phyloP scores from a whole-genome alignment of 2,888 invertebrate species.

The Orthonychiurus folsomi region DNA sequence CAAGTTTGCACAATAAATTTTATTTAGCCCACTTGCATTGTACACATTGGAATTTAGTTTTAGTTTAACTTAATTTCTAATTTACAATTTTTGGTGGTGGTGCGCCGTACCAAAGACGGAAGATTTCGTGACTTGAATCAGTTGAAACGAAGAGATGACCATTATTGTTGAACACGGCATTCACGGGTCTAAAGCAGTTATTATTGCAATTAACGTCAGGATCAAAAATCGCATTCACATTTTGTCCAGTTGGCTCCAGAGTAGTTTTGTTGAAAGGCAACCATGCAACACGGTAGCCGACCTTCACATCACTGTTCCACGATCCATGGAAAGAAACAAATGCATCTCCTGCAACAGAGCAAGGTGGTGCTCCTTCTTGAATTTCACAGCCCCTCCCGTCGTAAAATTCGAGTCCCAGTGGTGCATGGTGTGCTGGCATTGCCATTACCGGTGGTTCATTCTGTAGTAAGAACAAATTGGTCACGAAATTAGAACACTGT shows the following conservation, averaged over 20 bases:
- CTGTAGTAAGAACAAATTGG: constrained; percentile 15
- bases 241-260: constrained; percentile 25
- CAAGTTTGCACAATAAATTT: not conserved
- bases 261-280: constrained; percentile 19
- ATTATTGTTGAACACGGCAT: constrained; percentile 24
- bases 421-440: constrained; percentile 34
- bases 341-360: constrained; percentile 27
- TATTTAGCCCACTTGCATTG: too few species aligned
- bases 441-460: constrained; percentile 28
- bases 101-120: constrained; percentile 21
- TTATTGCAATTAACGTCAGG: constrained; percentile 15
- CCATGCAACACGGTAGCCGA: constrained; percentile 27
- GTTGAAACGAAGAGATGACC: constrained; percentile 29
- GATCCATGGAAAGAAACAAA: constrained; percentile 34
- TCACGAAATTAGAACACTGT: too few species aligned
- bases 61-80: too few species aligned
- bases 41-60: too few species aligned
- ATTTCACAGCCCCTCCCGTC: constrained; percentile 21
- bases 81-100: not conserved
- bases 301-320: constrained; percentile 20
- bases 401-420: constrained; percentile 32
- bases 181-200: constrained; percentile 30
- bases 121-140: constrained; percentile 21
- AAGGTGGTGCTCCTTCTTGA: constrained; percentile 28
- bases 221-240: constrained; percentile 24